Base-by-base conservation (phyloP, 2,797 vertebrate species). In the Anniella stebbinsi region DNA sequence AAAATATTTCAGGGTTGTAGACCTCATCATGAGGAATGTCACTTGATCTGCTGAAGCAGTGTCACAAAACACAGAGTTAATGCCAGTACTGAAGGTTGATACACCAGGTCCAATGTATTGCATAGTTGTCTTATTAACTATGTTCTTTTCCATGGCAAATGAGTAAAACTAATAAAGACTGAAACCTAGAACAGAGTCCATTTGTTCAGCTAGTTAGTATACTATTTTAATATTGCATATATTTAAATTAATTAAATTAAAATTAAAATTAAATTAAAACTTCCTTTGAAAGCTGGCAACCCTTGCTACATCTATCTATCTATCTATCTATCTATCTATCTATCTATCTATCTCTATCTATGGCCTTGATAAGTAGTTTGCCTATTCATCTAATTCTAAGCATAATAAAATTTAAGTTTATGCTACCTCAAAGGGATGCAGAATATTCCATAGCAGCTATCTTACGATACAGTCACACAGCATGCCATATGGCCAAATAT, bases 321-420 rank as follows among this genome's bases (percentile, higher is more conserved):
- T 85, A 17, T 18, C 75, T 66, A 41, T 69, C 67, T 63, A 12
- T 38, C 36, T 82, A 48, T 51, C 51, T 70, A 57, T 36, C 69
- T 84, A 48, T 38, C 51, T 85, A 17, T 18, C 75, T 66, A 41
- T 69, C 67, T 45, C 33, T 10, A 5, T 69, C 17, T 57, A n/a
- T 84, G n/a, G 13, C 38, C 30, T 23, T 83, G 82, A 87, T 57
- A 83, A 83, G 30, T 83, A 21, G n/a, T 18, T 83, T 76, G 23
- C 21, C 69, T 87, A 75, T 57, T 87, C 80, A 90, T 84, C 66
- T 77, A 51, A 92, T 88, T 70, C 30, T 83, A 30, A 86, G 0
- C 85, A 84, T 90, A 93, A 93, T 90, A 92, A 70, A 90, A 78
- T 78, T 86, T n/a, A 8, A 90, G 92, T 72, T 0, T 78, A 86